Base-by-base conservation (phyloP, 1,140 invertebrate genomes). In the Brachystomella parvula region DNA sequence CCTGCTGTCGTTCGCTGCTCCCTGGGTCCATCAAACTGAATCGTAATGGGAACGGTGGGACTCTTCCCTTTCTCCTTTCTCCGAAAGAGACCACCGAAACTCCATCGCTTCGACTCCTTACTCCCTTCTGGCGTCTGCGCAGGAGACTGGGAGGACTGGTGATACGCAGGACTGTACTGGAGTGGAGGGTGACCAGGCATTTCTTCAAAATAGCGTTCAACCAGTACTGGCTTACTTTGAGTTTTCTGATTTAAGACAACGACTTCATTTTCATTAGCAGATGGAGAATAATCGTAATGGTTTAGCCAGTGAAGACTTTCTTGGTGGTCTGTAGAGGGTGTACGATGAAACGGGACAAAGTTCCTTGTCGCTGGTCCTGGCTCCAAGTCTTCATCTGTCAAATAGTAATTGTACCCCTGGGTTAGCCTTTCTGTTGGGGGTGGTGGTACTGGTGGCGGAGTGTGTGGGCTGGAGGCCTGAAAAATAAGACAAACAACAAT, bases 1-100 rank as follows among this genome's bases (percentile, higher is more conserved):
- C 6, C 35, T 19, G 30, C 30, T 12, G 28, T 3, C 60, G 30
- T 33, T 9, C 31, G 60, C 3, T 35, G 30, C 39, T 62, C 31
- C 17, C 9, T 29, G 15, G 60, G 21, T 44, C n/a, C n/a, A n/a
- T 62, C 60, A 29, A 62, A 62, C 24, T 62, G 60, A 39, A 62
- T 47, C 28, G 32, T 39, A 32, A 62, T 62, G 3, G 60, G 60
- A n/a, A 62, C 39, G 6, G 60, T 26, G 24, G 60, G 26, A 12
- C n/a, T 26, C 24, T 47, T 39, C 17, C 49, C 59, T 49, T 70
- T 72, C 56, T 73, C 71, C 59, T 70, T 73, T 56, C 71, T 30
- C 9, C 53, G 28, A 60, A 73, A 73, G 2, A 73, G 39, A 24
- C 66, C 68, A 59, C 71, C 71, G 63, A 73, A 73, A 53, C 24